Evolutionary conservation across 2,113 vertebrate genomes (phyloP).

Genomic region (Gasterosteus aculeatus): DNA sequence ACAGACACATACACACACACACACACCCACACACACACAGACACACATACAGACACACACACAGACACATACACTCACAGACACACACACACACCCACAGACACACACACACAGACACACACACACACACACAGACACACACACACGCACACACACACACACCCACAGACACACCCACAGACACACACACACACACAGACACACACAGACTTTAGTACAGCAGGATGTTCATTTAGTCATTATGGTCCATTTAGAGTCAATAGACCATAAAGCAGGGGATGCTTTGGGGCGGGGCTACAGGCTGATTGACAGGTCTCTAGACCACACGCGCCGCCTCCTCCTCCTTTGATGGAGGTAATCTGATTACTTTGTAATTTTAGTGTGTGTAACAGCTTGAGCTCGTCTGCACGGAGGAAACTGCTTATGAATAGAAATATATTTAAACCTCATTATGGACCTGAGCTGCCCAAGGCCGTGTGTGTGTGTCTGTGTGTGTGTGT

Average conservation of each 20-base stretch:
- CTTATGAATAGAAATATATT: slow-evolving; percentile 64
- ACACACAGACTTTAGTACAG: not conserved
- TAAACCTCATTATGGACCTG: slow-evolving; percentile 63
- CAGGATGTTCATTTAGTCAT: too few species aligned
- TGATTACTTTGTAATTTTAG: slow-evolving; percentile 17
- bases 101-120: too few species aligned
- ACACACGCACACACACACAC: too few species aligned
- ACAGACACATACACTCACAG: not conserved
- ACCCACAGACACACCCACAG: too few species aligned
- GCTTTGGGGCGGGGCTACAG: too few species aligned
- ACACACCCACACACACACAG: too few species aligned
- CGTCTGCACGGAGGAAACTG: slow-evolving; percentile 29
- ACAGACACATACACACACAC: not conserved
- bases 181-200: not conserved
- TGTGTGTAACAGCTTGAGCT: slow-evolving; percentile 17
- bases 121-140: too few species aligned
- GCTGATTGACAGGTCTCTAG: not conserved
- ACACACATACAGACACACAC: not conserved
- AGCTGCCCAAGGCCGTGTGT: slow-evolving; percentile 41
- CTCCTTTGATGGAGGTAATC: not conserved
- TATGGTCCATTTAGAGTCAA: too few species aligned
- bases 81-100: too few species aligned
- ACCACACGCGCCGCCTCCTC: too few species aligned
- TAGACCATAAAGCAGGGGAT: too few species aligned
- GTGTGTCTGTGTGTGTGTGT: not conserved